Percentiles rank a stretch among this genome's conserved stretches.
phyloP scores from a whole-genome alignment of 64 coral and sea anemone genomes.

The Actinia tenebrosa region DNA sequence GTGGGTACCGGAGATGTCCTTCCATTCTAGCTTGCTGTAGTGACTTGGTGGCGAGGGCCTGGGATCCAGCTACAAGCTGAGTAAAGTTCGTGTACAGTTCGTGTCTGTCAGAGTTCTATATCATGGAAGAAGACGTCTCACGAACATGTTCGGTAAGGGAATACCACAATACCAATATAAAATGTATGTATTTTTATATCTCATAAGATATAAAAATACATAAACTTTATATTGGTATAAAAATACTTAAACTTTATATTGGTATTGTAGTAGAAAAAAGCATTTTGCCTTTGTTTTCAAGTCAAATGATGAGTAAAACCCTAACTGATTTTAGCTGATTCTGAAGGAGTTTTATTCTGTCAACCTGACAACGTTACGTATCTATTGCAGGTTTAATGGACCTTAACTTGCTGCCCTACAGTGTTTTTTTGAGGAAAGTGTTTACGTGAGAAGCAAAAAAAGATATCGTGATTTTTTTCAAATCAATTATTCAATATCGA shows the following conservation, averaged over 20 bases:
- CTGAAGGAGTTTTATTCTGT: background rate
- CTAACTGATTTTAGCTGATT: background rate
- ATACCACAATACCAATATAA: background rate
- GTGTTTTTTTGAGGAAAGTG: background rate
- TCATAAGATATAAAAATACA: no score
- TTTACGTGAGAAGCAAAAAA: background rate
- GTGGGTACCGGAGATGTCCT: background rate
- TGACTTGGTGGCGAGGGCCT: background rate
- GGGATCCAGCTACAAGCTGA: background rate
- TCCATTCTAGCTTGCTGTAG: no score
- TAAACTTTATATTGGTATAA: no score
- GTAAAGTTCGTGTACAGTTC: background rate
- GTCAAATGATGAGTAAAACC: no score
- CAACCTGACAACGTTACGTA: background rate
- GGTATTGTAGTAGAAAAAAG: no score
- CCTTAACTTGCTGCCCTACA: background rate
- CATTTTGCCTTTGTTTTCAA: no score
- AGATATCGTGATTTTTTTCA: background rate
- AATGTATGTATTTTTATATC: no score
- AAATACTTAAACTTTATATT: no score
- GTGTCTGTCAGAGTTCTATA: background rate
- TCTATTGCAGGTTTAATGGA: background rate
- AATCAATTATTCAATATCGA: background rate
- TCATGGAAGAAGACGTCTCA: slow-evolving; percentile 10
- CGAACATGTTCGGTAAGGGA: background rate